phyloP scores from a whole-genome alignment of 1,140 invertebrate species.

The Venturia canescens region DNA sequence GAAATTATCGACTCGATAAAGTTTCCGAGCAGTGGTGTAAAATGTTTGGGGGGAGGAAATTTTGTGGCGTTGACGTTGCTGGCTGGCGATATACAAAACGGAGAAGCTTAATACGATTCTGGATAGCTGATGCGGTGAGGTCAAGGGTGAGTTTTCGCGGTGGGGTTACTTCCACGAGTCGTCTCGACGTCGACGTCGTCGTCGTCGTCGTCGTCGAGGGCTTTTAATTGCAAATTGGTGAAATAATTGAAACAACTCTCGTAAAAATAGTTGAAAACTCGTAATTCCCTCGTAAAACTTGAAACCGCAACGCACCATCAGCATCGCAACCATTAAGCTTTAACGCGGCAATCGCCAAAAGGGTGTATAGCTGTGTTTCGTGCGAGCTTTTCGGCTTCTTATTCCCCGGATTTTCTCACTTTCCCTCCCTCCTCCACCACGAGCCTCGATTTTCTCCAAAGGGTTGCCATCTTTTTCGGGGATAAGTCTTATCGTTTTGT shows the following conservation, averaged over 20 bases:
- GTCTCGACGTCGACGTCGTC: not conserved
- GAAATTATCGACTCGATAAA: constrained; percentile 70
- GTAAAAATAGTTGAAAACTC: constrained; percentile 76
- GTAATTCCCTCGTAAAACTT: constrained; percentile 73
- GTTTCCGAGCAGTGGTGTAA: constrained; percentile 63
- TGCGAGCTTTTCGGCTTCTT: constrained; percentile 31
- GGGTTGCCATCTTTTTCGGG: constrained; percentile 55
- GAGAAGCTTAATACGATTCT: constrained; percentile 36
- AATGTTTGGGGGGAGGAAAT: constrained; percentile 41
- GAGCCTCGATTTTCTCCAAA: constrained; percentile 55
- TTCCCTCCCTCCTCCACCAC: constrained; percentile 48
- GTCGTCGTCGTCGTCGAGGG: constrained; percentile 23
- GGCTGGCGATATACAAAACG: constrained; percentile 22
- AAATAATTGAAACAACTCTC: constrained; percentile 76
- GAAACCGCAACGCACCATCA: constrained; percentile 69
- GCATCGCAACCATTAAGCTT: constrained; percentile 67
- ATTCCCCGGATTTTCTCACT: constrained; percentile 44
- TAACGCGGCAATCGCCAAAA: constrained; percentile 56
- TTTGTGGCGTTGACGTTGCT: constrained; percentile 35
- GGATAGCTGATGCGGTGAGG: constrained; percentile 10
- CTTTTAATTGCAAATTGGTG: constrained; percentile 75
- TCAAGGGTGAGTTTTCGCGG: constrained; percentile 35
- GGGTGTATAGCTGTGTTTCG: constrained; percentile 14
- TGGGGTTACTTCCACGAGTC: not conserved
- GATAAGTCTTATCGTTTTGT: constrained; percentile 62